phyloP scores from a whole-genome alignment of 2,797 vertebrate species.

The Pseudotriccus pelzelni region DNA sequence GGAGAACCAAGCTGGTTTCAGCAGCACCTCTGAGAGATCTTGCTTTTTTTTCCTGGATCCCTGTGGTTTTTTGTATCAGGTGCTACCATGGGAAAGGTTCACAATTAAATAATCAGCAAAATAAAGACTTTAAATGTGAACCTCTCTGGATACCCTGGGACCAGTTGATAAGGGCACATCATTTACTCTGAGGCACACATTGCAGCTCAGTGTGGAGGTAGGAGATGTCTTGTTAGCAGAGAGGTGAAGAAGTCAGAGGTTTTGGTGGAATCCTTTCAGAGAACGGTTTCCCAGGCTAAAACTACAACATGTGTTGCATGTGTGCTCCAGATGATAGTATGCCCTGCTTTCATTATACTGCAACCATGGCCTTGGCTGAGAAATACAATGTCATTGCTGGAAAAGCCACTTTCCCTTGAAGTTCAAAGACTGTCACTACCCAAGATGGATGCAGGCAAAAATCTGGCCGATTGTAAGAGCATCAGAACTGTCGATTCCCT shows the following conservation, averaged over 20 bases:
- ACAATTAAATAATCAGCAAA: neutral
- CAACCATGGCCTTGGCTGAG: constrained; percentile 56
- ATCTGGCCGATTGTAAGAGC: constrained; percentile 60
- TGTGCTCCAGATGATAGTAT: constrained; percentile 49
- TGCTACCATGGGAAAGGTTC: neutral
- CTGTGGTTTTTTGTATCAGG: neutral
- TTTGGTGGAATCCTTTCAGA: constrained; percentile 57
- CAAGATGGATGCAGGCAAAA: constrained; percentile 67
- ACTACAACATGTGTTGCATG: constrained; percentile 42
- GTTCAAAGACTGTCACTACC: constrained; percentile 63
- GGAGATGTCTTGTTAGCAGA: neutral
- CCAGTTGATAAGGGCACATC: neutral
- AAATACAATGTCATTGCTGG: constrained; percentile 61
- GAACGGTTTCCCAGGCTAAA: constrained; percentile 60
- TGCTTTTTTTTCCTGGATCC: neutral
- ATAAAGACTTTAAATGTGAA: neutral
- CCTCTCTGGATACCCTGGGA: neutral
- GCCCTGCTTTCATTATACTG: constrained; percentile 41
- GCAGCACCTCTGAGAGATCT: neutral
- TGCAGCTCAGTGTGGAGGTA: neutral
- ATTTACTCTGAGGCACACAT: neutral
- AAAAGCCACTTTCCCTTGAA: constrained; percentile 67
- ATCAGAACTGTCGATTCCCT: constrained; percentile 61
- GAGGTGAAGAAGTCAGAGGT: neutral
- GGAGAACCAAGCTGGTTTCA: neutral